Conservation (phyloP, 1,140 invertebrate species). For the Agrypnia vestita region DNA sequence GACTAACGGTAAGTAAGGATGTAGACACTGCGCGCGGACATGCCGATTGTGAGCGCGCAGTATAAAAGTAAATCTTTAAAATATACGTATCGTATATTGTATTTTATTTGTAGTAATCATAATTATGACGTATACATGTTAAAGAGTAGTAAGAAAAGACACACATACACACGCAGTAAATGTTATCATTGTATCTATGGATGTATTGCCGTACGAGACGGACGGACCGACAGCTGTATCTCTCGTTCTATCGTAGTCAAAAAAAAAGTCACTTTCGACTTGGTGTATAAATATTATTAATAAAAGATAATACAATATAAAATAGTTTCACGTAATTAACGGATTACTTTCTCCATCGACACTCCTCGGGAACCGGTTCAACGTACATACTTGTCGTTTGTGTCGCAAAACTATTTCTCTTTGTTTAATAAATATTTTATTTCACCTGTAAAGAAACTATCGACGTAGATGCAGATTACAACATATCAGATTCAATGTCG, state of each 20-base stretch:
- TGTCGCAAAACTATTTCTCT: background rate
- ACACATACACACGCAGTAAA: conserved; percentile 45
- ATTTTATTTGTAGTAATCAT: conserved; percentile 58
- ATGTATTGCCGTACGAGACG: conserved; percentile 50
- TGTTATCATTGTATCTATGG: conserved; percentile 45
- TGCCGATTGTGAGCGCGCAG: conserved; percentile 48
- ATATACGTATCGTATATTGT: conserved; percentile 61
- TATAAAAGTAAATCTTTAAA: conserved; percentile 45
- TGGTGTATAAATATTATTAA: conserved; percentile 46
- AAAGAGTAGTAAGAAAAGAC: conserved; percentile 55
- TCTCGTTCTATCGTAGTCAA: conserved; percentile 47
- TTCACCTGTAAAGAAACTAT: conserved; percentile 12
- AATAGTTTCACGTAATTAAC: conserved; percentile 44
- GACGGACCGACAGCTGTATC: conserved; percentile 42
- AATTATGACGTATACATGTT: conserved; percentile 59
- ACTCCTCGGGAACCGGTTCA: background rate
- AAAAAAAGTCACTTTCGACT: conserved; percentile 27
- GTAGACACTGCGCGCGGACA: conserved; percentile 49
- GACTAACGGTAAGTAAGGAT: conserved; percentile 1
- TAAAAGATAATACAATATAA: conserved; percentile 45
- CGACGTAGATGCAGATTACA: conserved; percentile 39
- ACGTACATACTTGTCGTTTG: background rate
- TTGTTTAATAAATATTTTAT: conserved; percentile 29
- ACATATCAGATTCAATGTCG: conserved; percentile 32
- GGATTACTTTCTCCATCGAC: conserved; percentile 29